Conservation (phyloP, 2,888 invertebrate genomes). For the Phrixothrix hirtus region DNA sequence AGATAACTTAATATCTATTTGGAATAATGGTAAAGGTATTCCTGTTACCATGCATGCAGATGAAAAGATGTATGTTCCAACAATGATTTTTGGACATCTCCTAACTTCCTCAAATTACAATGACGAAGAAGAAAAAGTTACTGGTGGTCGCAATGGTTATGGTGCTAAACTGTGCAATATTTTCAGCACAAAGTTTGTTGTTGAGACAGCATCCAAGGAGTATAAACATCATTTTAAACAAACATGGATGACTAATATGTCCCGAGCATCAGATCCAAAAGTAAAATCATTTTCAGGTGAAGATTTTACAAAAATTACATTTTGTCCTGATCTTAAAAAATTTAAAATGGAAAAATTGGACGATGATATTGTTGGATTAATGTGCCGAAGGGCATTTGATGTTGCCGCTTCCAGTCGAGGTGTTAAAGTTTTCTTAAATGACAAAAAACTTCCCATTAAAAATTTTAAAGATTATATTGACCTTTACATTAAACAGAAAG, state of each 20-base stretch:
- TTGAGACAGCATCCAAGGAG: conserved; percentile 91
- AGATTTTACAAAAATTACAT: conserved; percentile 92
- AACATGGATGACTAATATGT: conserved; percentile 97
- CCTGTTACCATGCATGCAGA: conserved; percentile 96
- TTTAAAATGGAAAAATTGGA: conserved; percentile 95
- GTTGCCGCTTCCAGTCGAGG: conserved; percentile 86
- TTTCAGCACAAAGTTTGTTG: conserved; percentile 94
- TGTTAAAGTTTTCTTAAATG: conserved; percentile 90
- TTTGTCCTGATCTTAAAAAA: conserved; percentile 92
- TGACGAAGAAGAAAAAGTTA: conserved; percentile 95
- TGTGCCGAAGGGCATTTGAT: conserved; percentile 94
- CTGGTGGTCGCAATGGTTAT: conserved; percentile 97
- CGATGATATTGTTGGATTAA: conserved; percentile 90
- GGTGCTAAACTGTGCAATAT: conserved; percentile 99
- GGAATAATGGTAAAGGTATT: conserved; percentile 97
- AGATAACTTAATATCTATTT: conserved; percentile 87
- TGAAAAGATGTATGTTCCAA: conserved; percentile 98
- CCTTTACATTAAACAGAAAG: conserved; percentile 80
- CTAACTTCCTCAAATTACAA: conserved; percentile 99
- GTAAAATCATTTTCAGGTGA: conserved; percentile 78
- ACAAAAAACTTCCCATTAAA: conserved; percentile 81
- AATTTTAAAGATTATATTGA: conserved; percentile 96
- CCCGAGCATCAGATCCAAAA: conserved; percentile 84
- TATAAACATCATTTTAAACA: conserved; percentile 86
- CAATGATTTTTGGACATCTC: conserved; percentile 98